These are phyloP conservation scores for Mystacides longicornis DNA, from an alignment of 2,888 invertebrate genomes.

Conservation along the genomic window DNA sequence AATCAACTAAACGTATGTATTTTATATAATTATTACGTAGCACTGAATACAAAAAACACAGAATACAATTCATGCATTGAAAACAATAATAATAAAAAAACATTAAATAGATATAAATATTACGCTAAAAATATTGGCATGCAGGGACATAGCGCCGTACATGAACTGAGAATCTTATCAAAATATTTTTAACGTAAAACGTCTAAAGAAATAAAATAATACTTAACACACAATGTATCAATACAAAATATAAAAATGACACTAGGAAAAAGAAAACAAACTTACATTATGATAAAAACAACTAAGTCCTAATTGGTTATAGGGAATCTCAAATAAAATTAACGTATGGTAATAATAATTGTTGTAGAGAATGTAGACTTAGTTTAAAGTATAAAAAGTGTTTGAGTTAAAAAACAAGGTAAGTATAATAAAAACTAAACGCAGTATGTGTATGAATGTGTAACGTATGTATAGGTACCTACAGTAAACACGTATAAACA, in stretches of 20 bases:
- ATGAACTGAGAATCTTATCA: neutral
- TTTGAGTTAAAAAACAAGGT: neutral
- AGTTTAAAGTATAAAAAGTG: neutral
- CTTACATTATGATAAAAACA: conserved; percentile 1
- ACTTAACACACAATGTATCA: neutral
- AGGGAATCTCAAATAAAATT: neutral
- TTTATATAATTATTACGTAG: too few relatives aligned
- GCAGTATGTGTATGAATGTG: too few relatives aligned
- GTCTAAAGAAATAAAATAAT: neutral
- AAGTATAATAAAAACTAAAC: neutral
- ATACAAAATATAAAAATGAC: neutral
- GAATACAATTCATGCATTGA: conserved; percentile 1
- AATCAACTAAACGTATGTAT: too few relatives aligned
- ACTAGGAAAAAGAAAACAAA: neutral
- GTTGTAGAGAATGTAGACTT: too few relatives aligned
- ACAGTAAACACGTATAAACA: too few relatives aligned
- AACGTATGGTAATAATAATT: neutral
- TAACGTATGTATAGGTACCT: too few relatives aligned
- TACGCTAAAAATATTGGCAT: neutral
- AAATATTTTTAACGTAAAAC: neutral
- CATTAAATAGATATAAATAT: too few relatives aligned
- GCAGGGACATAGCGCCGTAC: neutral
- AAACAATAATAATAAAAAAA: neutral
- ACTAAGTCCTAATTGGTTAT: neutral
- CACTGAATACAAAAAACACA: neutral